Conservation (phyloP, 2,113 vertebrate species). For the Limanda limanda region DNA sequence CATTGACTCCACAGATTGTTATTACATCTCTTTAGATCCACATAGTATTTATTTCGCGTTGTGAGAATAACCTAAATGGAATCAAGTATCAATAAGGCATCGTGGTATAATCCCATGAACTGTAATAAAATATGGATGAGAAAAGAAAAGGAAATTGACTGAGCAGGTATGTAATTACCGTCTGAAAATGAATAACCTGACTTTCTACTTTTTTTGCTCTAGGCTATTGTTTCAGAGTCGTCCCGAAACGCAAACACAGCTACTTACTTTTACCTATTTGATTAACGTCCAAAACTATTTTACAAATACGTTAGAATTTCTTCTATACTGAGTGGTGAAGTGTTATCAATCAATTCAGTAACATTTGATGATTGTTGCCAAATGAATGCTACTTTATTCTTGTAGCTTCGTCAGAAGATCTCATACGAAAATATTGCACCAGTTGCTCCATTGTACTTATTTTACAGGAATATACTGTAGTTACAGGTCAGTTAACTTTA, state of each 20-base stretch:
- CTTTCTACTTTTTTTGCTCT: not conserved
- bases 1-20: too few species aligned
- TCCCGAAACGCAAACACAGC: not conserved
- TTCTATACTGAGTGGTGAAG: too few species aligned
- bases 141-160: not conserved
- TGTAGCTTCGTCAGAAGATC: not conserved
- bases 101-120: not conserved
- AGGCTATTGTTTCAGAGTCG: not conserved
- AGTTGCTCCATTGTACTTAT: too few species aligned
- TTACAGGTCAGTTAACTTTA: too few species aligned
- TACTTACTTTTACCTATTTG: not conserved
- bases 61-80: not conserved
- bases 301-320: too few species aligned
- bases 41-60: not conserved
- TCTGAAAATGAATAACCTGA: not conserved
- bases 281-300: not conserved
- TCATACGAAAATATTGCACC: not conserved
- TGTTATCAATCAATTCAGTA: too few species aligned
- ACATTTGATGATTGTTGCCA: not conserved
- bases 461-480: too few species aligned
- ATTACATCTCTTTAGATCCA: not conserved
- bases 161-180: not conserved
- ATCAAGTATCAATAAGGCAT: not conserved
- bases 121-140: not conserved
- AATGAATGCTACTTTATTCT: too few species aligned